Evolutionary conservation across 2,888 invertebrate species (phyloP).

Genomic region (Lottia gigantea): DNA sequence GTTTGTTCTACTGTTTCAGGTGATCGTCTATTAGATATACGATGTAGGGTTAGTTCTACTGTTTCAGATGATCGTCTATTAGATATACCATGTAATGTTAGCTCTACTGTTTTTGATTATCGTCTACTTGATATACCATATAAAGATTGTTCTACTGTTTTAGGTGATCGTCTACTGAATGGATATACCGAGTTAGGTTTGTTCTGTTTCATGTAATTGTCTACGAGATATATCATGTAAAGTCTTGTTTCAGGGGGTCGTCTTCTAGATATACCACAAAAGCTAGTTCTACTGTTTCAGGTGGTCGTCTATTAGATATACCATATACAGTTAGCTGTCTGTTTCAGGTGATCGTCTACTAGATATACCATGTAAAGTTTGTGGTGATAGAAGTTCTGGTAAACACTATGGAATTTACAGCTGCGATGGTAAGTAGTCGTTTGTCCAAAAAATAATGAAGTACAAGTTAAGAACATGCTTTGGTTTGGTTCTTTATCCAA

Average conservation of each 20-base stretch:
- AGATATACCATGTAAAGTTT: conserved; percentile 63
- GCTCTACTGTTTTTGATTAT: conserved; percentile 46
- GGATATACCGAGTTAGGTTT: too few relatives aligned
- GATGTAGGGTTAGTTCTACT: not conserved
- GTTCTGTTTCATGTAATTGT: too few relatives aligned
- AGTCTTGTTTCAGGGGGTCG: too few relatives aligned
- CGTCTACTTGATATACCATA: conserved; percentile 62
- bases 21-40: too few relatives aligned
- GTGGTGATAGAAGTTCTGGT: conserved; percentile 63
- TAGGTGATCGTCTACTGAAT: conserved; percentile 43
- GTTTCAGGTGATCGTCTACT: conserved; percentile 56
- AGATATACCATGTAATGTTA: conserved; percentile 63
- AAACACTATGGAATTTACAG: conserved; percentile 66
- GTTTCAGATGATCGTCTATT: conserved; percentile 56
- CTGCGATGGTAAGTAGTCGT: conserved; percentile 57
- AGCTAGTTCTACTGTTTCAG: too few relatives aligned
- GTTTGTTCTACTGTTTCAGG: too few relatives aligned
- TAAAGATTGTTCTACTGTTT: conserved; percentile 46
- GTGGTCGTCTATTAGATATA: too few relatives aligned
- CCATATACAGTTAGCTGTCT: not conserved
- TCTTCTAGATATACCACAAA: too few relatives aligned
- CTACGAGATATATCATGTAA: too few relatives aligned
- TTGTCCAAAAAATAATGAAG: too few relatives aligned
- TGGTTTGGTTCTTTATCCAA: too few relatives aligned
- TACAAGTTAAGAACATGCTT: too few relatives aligned